Base-by-base conservation (phyloP, 2,113 vertebrate species). In the Poecile atricapillus region DNA sequence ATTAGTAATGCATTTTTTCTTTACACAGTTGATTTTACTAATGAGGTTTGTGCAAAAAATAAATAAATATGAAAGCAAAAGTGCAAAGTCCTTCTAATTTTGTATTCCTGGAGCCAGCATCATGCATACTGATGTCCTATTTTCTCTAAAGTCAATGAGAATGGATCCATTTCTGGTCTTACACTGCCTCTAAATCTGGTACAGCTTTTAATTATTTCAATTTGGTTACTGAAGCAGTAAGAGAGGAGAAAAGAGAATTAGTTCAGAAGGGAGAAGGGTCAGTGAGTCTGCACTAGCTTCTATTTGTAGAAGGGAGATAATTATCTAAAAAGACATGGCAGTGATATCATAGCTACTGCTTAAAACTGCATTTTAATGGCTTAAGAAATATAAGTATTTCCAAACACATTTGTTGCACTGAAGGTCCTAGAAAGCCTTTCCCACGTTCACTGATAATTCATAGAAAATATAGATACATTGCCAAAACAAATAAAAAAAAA, bases 401-500 rank as follows among this genome's bases (percentile, higher is more conserved):
- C 49, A 93, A 87, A 86, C 60, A 87, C 53, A 56, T 76, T 73
- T 90, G 19, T 87, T 96, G 37, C 21, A 55, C 50, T 94, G 85
- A 87, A 78, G 55, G 83, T 76, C 62, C 73, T 96, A 83, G 89
- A 95, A 96, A 81, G 9, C 21, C 53, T 91, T 97, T 95, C 15
- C 39, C 88, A 35, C 3, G 0, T 58, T 89, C 53, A 50, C 87
- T 94, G 94, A 90, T 84, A 93, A 88, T 94, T 93, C 46, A 76
- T n/a, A 83, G 74, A 95, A 96, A 85, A 94, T 86, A 46, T 56
- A 74, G 69, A 27, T 70, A 49, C 23, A 6, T 52, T 92, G 90
- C 95, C 94, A 95, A 92, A 95, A 84, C 39, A 95, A 94, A 95
- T 82, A 25, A 5, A 94, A 92, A n/a, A 93, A 81, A 90, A 56